Evolutionary conservation across 1,140 invertebrate species (phyloP), one percentile per base, ranked within the genome.

Genomic region (Mya arenaria): DNA sequence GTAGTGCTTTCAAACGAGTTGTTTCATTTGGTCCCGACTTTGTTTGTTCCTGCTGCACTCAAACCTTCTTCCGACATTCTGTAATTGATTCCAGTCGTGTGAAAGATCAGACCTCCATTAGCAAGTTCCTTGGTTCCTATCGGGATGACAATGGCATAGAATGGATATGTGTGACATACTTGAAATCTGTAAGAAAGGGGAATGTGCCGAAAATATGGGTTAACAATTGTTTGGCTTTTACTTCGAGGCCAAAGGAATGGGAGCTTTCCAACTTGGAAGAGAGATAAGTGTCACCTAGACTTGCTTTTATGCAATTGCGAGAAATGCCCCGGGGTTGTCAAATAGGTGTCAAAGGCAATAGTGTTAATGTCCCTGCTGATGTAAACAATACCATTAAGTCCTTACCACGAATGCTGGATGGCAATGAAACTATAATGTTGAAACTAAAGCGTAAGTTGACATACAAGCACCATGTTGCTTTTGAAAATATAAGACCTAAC

Each of bases 261-360:
- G 41, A 86, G 19, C 48, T 86, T 25, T 58, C 58, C 13, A n/a
- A n/a, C 32, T 36, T 66, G 34, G 25, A 66, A 36, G 63, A 66
- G 23, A 66, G 63, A 23, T 23, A 8, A 15, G 63, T 30, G 5
- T 66, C 63, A 23, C 63, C 63, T 32, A 66, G 63, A 23, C 66
- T 86, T 13, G 82, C 82, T 25, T 86, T 86, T 68, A 86, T 86
- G 83, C 77, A 86, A 79, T 75, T 86, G 23, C 56, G 82, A 34
- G 56, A 63, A 44, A 39, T 60, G 58, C 58, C 58, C 8, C 58
- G 19, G 13, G 58, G 58, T 60, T 8, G 58, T n/a, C 58, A 60
- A 60, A 25, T 60, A 60, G 23, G 58, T 60, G 58, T 60, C 8
- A 75, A 77, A 58, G 79, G 84, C 36, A 83, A 82, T 68, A 69